phyloP scores from a whole-genome alignment of 2,113 vertebrate species.

The Bos indicus region DNA sequence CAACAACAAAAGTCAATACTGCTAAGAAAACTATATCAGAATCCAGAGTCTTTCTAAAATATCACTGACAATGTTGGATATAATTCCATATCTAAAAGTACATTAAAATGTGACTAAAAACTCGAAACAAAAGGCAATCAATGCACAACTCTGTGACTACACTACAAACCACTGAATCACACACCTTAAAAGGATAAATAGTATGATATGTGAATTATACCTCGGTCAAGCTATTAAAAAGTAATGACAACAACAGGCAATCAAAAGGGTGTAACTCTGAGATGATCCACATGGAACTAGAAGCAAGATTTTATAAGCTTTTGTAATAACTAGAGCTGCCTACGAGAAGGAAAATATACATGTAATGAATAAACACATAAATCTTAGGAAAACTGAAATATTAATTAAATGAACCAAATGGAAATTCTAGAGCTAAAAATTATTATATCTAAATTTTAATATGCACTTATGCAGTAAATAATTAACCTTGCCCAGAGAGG shows the following conservation, averaged over 20 bases:
- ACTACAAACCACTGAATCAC: background rate
- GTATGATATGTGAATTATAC: background rate
- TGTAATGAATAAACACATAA: background rate
- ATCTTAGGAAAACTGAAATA: background rate
- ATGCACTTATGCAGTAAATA: background rate
- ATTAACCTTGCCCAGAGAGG: background rate
- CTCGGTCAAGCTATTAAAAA: background rate
- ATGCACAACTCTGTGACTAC: background rate
- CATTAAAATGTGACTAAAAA: background rate
- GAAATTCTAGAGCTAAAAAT: conserved; percentile 22
- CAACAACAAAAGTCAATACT: background rate
- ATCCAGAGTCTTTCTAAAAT: background rate
- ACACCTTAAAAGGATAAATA: background rate
- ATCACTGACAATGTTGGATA: background rate
- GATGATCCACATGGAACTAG: background rate
- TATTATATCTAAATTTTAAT: background rate
- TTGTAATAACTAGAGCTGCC: background rate
- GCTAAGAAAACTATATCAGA: background rate
- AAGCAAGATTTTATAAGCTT: background rate
- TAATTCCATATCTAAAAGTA: background rate
- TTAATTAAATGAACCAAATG: conserved; percentile 11
- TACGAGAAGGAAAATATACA: background rate
- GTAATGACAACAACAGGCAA: background rate
- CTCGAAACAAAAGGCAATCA: background rate
- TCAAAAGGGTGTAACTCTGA: background rate